phyloP scores from a whole-genome alignment of 2,888 invertebrate species.

The Meiosimyza decipiens region DNA sequence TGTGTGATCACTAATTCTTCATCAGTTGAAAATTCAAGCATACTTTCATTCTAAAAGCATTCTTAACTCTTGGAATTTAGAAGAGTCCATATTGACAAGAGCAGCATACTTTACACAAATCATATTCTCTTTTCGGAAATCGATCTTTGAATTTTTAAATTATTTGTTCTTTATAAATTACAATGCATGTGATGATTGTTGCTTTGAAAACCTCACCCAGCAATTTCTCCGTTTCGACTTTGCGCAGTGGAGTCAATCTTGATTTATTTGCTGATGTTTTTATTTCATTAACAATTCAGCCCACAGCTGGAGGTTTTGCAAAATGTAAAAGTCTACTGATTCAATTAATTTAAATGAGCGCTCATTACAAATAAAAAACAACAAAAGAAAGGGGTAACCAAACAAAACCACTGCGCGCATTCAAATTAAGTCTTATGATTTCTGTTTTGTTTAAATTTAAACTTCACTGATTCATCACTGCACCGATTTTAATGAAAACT shows the following conservation, averaged over 20 bases:
- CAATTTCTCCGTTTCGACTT: neutral
- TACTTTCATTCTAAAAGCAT: too few species aligned
- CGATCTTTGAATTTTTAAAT: too few species aligned
- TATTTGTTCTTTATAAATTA: neutral
- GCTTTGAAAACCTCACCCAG: conserved; percentile 5
- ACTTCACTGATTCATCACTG: neutral
- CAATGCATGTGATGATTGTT: neutral
- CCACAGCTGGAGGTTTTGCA: neutral
- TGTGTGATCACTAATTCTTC: too few species aligned
- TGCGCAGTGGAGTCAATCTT: conserved; percentile 13
- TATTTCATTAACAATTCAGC: neutral
- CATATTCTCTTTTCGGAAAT: too few species aligned
- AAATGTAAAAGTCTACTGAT: conserved; percentile 4
- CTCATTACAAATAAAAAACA: too few species aligned
- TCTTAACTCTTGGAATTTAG: too few species aligned
- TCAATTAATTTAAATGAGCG: conserved; percentile 22
- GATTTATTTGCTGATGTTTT: neutral
- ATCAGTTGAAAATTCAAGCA: too few species aligned
- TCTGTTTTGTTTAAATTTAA: too few species aligned
- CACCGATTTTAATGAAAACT: neutral
- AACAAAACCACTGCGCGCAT: neutral
- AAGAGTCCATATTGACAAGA: too few species aligned
- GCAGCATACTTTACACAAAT: too few species aligned
- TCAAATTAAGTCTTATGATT: neutral
- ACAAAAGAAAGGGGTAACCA: neutral